Conservation (phyloP, 2,888 invertebrate genomes). For the Patella caerulea region DNA sequence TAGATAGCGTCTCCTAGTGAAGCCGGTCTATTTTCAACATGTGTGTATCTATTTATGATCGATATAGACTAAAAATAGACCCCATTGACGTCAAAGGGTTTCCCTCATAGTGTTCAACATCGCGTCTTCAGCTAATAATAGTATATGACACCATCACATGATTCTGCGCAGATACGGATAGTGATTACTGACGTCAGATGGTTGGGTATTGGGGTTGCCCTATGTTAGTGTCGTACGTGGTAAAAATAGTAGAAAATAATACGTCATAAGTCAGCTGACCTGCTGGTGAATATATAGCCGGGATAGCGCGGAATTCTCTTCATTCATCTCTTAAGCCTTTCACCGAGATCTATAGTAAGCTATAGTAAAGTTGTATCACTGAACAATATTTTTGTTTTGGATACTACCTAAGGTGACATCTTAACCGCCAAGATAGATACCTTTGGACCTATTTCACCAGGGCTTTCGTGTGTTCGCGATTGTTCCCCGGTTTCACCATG, state of each 20-base stretch:
- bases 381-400: no score
- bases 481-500: conserved; percentile 6
- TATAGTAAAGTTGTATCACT: no score
- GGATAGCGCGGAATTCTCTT: no score
- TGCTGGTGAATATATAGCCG: no score
- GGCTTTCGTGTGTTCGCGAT: neutral
- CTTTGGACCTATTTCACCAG: neutral
- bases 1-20: neutral
- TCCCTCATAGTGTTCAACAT: neutral
- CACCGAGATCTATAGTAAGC: no score
- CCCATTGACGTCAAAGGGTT: conserved; percentile 9
- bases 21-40: neutral
- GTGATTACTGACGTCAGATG: neutral
- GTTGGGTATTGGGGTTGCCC: conserved; percentile 1
- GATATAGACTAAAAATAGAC: neutral
- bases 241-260: neutral
- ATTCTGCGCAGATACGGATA: conserved; percentile 1
- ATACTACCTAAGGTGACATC: neutral
- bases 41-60: neutral
- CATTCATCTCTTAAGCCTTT: no score
- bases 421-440: conserved; percentile 8
- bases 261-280: conserved; percentile 8
- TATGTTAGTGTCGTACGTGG: conserved; percentile 9
- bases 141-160: neutral
- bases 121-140: neutral